phyloP scores from a whole-genome alignment of 2,797 vertebrate species.

The Tragelaphus oryx region DNA sequence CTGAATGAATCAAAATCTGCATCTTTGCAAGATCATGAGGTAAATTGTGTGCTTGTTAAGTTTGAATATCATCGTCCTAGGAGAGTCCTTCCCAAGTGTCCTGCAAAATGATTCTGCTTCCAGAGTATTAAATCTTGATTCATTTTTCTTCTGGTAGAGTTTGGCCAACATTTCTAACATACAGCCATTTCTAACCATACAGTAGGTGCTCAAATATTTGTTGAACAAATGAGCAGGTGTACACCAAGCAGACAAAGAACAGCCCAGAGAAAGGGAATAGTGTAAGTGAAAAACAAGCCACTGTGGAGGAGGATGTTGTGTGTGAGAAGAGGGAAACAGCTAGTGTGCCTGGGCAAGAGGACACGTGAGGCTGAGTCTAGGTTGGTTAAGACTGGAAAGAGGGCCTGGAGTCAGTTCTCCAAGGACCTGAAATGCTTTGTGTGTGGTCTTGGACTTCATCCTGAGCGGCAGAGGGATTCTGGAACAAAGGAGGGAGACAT shows the following conservation, averaged over 20 bases:
- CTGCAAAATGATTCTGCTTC: background rate
- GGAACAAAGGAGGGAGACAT: background rate
- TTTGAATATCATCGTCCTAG: background rate
- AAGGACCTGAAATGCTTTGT: background rate
- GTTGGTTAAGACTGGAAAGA: background rate
- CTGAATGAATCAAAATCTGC: background rate
- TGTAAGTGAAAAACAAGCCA: background rate
- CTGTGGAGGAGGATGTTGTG: background rate
- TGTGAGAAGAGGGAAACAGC: background rate
- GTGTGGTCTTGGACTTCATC: background rate
- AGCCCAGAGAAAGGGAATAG: background rate
- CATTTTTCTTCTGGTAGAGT: background rate
- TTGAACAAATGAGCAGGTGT: background rate
- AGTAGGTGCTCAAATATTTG: background rate
- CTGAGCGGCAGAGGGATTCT: background rate
- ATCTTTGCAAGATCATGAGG: background rate
- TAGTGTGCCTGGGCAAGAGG: background rate
- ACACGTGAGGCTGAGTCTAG: background rate
- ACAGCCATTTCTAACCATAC: background rate
- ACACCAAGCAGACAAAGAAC: background rate
- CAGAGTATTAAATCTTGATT: background rate
- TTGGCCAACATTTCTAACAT: background rate
- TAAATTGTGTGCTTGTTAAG: background rate
- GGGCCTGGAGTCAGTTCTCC: background rate
- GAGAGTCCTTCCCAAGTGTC: background rate